Evolutionary conservation across 2,888 invertebrate species (phyloP).

Genomic region (Spilarctia lutea): DNA sequence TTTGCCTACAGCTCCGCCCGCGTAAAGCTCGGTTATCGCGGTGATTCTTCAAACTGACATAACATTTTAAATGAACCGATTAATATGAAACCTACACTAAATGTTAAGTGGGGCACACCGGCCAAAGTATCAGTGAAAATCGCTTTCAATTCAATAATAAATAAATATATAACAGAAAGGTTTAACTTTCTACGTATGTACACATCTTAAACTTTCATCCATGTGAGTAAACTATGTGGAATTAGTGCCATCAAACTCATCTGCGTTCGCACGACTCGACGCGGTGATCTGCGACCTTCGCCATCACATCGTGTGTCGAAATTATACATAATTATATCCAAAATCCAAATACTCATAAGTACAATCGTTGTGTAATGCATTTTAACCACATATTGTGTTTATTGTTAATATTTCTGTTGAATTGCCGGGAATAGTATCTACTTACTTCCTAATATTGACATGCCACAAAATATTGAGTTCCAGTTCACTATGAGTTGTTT

Average conservation of each 20-base stretch:
- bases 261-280: constrained; percentile 52
- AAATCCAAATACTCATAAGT: constrained; percentile 22
- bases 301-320: constrained; percentile 25
- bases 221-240: neutral
- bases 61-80: no score
- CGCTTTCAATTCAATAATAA: no score
- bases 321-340: constrained; percentile 41
- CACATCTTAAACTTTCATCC: constrained; percentile 4
- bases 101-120: no score
- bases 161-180: no score
- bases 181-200: no score
- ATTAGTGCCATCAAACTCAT: constrained; percentile 16
- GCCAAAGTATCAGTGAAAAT: no score
- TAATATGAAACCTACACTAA: no score
- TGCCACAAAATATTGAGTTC: neutral
- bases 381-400: constrained; percentile 6
- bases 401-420: neutral
- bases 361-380: neutral
- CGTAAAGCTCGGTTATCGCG: no score
- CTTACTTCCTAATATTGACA: neutral
- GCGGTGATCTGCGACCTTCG: constrained; percentile 42
- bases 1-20: no score
- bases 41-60: no score
- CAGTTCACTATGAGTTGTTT: neutral
- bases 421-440: neutral